These are phyloP conservation scores for Micropoecilia bifurca DNA, from an alignment of 2,797 vertebrate genomes.

Conservation along the genomic window DNA sequence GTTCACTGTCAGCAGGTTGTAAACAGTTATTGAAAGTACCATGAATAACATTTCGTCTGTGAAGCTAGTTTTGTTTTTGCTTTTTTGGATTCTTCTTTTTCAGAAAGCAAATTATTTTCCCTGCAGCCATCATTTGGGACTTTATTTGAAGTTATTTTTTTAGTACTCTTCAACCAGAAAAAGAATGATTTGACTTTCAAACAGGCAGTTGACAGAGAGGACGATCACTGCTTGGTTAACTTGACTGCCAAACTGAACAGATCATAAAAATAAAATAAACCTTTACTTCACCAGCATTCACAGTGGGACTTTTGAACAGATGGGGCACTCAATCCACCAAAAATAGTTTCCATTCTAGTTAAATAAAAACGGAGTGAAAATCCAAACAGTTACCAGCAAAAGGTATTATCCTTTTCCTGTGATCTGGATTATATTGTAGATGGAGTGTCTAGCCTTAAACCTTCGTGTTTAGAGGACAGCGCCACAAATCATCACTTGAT, in stretches of 20 bases:
- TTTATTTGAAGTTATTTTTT: background rate
- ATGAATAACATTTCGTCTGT: background rate
- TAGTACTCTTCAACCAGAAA: background rate
- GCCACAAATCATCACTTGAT: slow-evolving; percentile 26
- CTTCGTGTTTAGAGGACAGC: slow-evolving; percentile 14
- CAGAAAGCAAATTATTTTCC: background rate
- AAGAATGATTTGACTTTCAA: background rate
- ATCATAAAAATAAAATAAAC: background rate
- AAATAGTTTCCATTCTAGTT: background rate
- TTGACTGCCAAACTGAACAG: background rate
- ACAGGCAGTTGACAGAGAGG: background rate
- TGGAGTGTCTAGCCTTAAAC: background rate
- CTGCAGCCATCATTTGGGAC: background rate
- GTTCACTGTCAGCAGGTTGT: background rate
- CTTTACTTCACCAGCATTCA: background rate
- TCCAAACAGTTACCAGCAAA: background rate
- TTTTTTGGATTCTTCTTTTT: background rate
- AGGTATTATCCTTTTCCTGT: background rate
- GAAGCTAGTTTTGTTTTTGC: background rate
- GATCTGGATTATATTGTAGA: background rate
- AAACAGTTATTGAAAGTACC: background rate
- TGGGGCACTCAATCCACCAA: background rate
- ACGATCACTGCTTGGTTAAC: background rate
- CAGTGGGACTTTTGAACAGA: background rate
- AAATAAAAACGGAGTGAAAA: background rate